Evolutionary conservation across 2,888 invertebrate genomes (phyloP), one percentile per base, ranked within the genome.

Genomic region (Didymodactylos carnosus): DNA sequence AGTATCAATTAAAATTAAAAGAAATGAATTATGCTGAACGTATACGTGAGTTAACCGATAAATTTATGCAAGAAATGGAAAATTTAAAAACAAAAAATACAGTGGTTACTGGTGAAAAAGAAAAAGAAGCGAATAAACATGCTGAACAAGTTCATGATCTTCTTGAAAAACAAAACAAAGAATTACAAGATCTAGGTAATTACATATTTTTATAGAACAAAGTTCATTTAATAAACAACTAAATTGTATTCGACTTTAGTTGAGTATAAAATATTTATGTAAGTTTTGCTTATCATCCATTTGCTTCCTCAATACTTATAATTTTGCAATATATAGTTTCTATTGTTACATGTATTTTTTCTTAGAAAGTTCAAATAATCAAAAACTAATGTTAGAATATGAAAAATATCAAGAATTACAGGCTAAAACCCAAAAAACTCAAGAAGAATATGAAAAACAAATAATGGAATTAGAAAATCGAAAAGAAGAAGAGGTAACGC

Each of bases 301-400:
- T n/a, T n/a, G n/a, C n/a, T n/a, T n/a, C n/a, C n/a, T n/a, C n/a
- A n/a, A n/a, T 3, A 53, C 29, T 16, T 53, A 10, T 8, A 5
- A 53, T 16, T 53, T 53, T 53, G 53, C 53, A 53, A 29, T 51
- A 10, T 46, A 23, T 46, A 8, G 6, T 46, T 19, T 49, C n/a
- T n/a, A 23, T 49, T 16, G 13, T 69, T 39, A n/a, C n/a, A n/a
- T n/a, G n/a, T 39, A 7, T 25, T 11, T 3, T 3, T 39, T 35
- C 51, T 39, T 77, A 81, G 83, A 84, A 75, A 82, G 82, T 51
- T 81, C 82, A 25, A 83, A 83, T 77, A 83, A 92, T 80, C 88
- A 89, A 76, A 90, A 91, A 81, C 86, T 94, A 76, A 90, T 93
- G 79, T 86, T 87, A 76, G 94, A 94, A 83, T 94, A 92, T 80